phyloP scores from a whole-genome alignment of 2,797 vertebrate species.

The Gymnodraco acuticeps region DNA sequence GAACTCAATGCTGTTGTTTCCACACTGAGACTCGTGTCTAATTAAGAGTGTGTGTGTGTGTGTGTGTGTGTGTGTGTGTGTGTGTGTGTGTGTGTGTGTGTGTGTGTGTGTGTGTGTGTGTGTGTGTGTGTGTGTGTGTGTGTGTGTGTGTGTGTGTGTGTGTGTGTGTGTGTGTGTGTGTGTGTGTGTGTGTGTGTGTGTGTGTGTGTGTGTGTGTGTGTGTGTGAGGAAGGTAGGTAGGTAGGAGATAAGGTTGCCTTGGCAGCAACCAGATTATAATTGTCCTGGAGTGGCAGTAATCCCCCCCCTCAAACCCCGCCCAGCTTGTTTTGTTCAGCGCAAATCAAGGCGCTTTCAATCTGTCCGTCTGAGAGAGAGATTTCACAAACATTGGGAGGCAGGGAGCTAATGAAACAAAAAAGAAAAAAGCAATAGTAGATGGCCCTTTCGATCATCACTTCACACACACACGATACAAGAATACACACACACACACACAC shows the following conservation, averaged over 20 bases:
- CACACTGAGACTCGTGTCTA: conserved; percentile 48
- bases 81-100: conserved; percentile 42
- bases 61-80: conserved; percentile 39
- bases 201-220: conserved; percentile 23
- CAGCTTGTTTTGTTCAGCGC: conserved; percentile 57
- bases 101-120: conserved; percentile 35
- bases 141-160: conserved; percentile 38
- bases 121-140: conserved; percentile 40
- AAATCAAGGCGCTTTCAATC: conserved; percentile 65
- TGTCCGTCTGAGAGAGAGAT: conserved; percentile 35
- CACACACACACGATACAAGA: not conserved
- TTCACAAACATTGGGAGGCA: conserved; percentile 48
- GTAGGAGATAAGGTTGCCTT: conserved; percentile 65
- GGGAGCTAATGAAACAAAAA: conserved; percentile 54
- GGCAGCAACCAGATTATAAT: conserved; percentile 69
- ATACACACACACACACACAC: not conserved
- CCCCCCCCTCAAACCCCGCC: conserved; percentile 32
- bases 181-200: conserved; percentile 40
- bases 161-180: conserved; percentile 36
- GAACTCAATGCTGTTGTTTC: conserved; percentile 34
- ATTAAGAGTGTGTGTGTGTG: conserved; percentile 57
- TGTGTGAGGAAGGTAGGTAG: conserved; percentile 18
- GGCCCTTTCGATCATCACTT: conserved; percentile 22
- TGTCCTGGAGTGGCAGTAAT: conserved; percentile 73
- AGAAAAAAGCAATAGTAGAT: conserved; percentile 12